These are phyloP conservation scores for Schizaphis graminum DNA, from an alignment of 2,888 invertebrate species.

Conservation along the genomic window DNA sequence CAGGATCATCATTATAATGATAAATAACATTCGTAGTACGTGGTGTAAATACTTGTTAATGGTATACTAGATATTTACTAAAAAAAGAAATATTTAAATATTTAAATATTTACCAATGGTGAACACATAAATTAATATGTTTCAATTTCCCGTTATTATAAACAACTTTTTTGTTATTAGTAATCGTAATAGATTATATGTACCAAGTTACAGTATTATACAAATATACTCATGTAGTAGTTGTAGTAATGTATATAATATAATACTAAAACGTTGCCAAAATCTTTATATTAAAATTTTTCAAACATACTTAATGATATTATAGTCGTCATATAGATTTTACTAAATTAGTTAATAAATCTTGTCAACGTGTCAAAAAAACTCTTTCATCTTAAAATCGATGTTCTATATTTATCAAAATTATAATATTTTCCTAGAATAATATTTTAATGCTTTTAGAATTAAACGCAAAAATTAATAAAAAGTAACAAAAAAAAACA, in stretches of 20 bases:
- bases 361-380: not conserved
- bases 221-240: not conserved
- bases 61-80: not conserved
- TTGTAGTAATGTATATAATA: not conserved
- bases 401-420: conserved; percentile 11
- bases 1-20: no score
- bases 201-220: not conserved
- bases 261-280: not conserved
- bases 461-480: not conserved
- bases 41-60: no score
- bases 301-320: not conserved
- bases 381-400: not conserved
- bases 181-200: not conserved
- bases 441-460: not conserved
- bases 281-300: not conserved
- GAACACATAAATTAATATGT: not conserved
- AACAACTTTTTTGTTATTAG: not conserved
- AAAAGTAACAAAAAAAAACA: not conserved
- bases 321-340: not conserved
- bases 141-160: not conserved
- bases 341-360: not conserved
- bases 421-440: not conserved
- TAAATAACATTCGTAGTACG: no score
- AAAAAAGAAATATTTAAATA: not conserved
- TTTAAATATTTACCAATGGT: not conserved